Conservation (phyloP, 1,140 invertebrate species). For the Anagrus nilaparvatae region DNA sequence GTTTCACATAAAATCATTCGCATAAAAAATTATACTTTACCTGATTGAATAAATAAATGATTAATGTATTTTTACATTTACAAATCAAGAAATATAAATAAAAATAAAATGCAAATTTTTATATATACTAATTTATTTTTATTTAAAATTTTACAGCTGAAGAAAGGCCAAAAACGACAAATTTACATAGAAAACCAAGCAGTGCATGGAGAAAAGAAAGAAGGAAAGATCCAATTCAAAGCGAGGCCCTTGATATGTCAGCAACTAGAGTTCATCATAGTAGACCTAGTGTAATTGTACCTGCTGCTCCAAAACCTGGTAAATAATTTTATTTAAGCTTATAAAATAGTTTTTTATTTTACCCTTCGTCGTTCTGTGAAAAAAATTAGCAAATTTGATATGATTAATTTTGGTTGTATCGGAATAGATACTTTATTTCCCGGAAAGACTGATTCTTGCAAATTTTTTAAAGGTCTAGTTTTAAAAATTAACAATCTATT, state of each 20-base stretch:
- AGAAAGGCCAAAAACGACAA: constrained; percentile 36
- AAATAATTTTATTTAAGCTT: constrained; percentile 7
- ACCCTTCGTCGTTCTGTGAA: background rate
- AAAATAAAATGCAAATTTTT: background rate
- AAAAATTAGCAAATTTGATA: background rate
- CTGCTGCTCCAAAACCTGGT: constrained; percentile 35
- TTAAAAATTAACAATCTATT: no score
- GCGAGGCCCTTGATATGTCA: constrained; percentile 40
- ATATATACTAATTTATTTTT: background rate
- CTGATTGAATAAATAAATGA: no score
- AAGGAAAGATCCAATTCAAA: constrained; percentile 40
- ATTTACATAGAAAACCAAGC: constrained; percentile 37
- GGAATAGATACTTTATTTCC: no score
- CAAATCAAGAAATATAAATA: no score
- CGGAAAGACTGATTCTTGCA: no score
- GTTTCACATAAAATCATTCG: no score
- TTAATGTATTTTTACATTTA: no score
- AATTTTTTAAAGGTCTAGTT: no score
- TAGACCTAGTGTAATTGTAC: constrained; percentile 39
- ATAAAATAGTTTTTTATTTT: no score
- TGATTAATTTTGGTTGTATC: no score
- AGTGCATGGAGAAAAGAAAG: constrained; percentile 40
- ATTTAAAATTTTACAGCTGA: no score
- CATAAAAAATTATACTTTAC: no score
- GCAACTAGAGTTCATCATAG: constrained; percentile 31